Conservation (phyloP, 2,888 invertebrate genomes). For the Thyatira batis region DNA sequence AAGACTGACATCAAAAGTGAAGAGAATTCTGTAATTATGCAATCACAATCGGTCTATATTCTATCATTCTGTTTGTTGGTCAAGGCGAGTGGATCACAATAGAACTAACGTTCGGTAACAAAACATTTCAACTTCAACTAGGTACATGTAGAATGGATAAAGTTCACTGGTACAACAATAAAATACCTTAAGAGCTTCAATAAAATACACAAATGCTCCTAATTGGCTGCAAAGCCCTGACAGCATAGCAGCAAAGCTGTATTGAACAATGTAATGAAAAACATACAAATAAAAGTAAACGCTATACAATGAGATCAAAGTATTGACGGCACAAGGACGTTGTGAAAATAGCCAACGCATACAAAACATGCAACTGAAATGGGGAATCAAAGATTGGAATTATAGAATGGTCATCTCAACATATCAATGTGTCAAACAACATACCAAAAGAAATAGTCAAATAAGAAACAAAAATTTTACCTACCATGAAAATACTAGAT, state of each 20-base stretch:
- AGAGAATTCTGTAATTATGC: too few relatives aligned
- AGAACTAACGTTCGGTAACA: background rate
- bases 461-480: too few relatives aligned
- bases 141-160: background rate
- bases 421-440: too few relatives aligned
- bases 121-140: background rate
- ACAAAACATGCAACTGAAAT: background rate
- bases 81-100: background rate
- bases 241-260: background rate
- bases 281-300: background rate
- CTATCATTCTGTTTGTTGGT: background rate
- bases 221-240: background rate
- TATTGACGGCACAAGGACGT: background rate
- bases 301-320: background rate
- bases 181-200: background rate
- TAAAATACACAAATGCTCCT: background rate
- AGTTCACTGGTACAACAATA: background rate
- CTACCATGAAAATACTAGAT: too few relatives aligned
- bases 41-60: too few relatives aligned
- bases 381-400: background rate
- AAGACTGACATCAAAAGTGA: too few relatives aligned
- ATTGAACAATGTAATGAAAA: background rate
- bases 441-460: too few relatives aligned
- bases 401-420: background rate
- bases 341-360: background rate